Conservation (phyloP, 1,140 invertebrate species). For the Rhynchophorus ferrugineus region DNA sequence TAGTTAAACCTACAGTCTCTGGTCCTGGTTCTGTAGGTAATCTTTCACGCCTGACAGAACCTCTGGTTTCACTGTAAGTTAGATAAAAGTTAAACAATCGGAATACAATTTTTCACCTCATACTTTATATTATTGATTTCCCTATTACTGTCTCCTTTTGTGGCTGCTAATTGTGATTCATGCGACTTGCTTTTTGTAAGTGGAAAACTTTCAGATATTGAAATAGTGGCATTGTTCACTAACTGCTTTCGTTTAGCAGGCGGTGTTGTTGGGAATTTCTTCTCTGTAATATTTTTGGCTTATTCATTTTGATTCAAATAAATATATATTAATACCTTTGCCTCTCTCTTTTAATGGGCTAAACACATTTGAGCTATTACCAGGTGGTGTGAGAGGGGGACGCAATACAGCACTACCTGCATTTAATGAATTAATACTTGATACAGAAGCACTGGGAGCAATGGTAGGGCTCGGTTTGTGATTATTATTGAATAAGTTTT, state of each 20-base stretch:
- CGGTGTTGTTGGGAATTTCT: constrained; percentile 71
- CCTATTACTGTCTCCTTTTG: constrained; percentile 46
- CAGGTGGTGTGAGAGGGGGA: constrained; percentile 36
- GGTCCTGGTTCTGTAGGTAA: constrained; percentile 64
- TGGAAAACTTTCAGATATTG: constrained; percentile 44
- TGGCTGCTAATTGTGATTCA: constrained; percentile 75
- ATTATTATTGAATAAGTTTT: constrained; percentile 48
- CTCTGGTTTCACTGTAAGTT: constrained; percentile 25
- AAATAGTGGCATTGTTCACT: constrained; percentile 44
- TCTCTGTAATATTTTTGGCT: constrained; percentile 26
- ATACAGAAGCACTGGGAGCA: constrained; percentile 38
- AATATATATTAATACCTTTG: constrained; percentile 29
- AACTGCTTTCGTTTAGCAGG: constrained; percentile 67
- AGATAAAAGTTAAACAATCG: too few relatives aligned
- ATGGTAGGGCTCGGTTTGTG: constrained; percentile 36
- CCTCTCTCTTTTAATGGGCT: constrained; percentile 24
- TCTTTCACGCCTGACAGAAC: constrained; percentile 47
- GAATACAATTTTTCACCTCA: too few relatives aligned
- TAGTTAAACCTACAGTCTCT: constrained; percentile 45
- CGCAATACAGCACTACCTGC: constrained; percentile 29
- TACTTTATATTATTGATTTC: constrained; percentile 23
- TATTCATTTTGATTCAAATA: not conserved
- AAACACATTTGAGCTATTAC: constrained; percentile 23
- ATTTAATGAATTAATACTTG: constrained; percentile 40
- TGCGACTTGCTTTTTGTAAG: constrained; percentile 87